Conservation (phyloP, 2,888 invertebrate genomes). For the Lissonota sp. region DNA sequence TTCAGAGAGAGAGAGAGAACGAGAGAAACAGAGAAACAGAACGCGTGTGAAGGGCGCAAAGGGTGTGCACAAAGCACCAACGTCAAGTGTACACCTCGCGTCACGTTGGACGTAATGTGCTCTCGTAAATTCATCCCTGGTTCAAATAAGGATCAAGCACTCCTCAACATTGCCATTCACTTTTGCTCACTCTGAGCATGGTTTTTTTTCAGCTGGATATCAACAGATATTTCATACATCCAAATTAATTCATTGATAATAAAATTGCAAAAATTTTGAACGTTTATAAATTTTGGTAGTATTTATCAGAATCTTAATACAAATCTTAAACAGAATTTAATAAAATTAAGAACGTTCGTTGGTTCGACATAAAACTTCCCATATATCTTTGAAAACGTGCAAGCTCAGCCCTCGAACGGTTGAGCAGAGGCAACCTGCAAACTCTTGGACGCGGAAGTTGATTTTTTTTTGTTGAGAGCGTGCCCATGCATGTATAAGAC, state of each 20-base stretch:
- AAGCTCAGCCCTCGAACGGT: conserved; percentile 52
- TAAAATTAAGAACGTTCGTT: too few species aligned
- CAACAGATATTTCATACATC: too few species aligned
- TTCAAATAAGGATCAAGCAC: conserved; percentile 19
- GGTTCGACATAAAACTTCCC: too few species aligned
- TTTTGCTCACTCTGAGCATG: background rate
- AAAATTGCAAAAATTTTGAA: too few species aligned
- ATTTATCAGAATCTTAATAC: too few species aligned
- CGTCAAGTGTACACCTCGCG: conserved; percentile 20
- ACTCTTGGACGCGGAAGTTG: background rate
- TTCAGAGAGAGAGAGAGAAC: too few species aligned
- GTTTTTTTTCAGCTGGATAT: too few species aligned
- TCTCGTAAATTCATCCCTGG: conserved; percentile 43
- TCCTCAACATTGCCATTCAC: background rate
- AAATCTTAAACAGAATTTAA: too few species aligned
- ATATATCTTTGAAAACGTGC: conserved; percentile 48
- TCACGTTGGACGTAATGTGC: conserved; percentile 14
- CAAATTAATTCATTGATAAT: too few species aligned
- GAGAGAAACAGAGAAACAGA: too few species aligned
- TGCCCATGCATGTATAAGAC: conserved; percentile 31
- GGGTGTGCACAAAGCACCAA: conserved; percentile 27
- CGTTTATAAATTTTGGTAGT: too few species aligned
- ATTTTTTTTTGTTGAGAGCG: background rate
- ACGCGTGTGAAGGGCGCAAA: conserved; percentile 37
- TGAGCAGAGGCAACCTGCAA: conserved; percentile 24